Evolutionary conservation across 2,113 vertebrate genomes (phyloP), one percentile per base, ranked within the genome.

Genomic region (Dascyllus trimaculatus): DNA sequence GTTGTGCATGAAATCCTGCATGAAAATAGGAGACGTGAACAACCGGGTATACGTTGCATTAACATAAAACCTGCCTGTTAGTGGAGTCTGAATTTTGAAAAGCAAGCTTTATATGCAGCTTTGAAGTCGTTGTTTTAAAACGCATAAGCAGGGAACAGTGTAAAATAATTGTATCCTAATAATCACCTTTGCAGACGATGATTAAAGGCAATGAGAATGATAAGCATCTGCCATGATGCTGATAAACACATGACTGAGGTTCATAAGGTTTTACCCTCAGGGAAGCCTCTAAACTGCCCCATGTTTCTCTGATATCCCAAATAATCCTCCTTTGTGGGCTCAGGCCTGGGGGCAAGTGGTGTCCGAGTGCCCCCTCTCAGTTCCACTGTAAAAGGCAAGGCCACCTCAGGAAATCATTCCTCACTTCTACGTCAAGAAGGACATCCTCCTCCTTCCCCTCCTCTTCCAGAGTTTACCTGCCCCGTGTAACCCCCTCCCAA

Each of bases 391-490:
- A 78, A 74, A 80, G 75, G 59, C 0, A 46, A 57, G 65, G 61
- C 74, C 76, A 46, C 40, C 64, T 77, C 26, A 45, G 82, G 86
- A 91, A 93, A 84, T 83, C 89, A 81, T 48, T 71, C 81, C 80
- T 91, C 86, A 67, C 75, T 63, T 85, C 69, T 75, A 65, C 86
- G 89, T 88, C 89, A 91, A 92, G 82, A 89, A 88, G 91, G 85
- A 92, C 90, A 90, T 90, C 87, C 89, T 92, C 82, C 63, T 85
- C 69, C 53, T 29, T 62, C 49, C 32, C 51, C 78, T 46, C 57
- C 81, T 59, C 38, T 58, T 57, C 9, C 43, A 63, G 38, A 60
- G 66, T 80, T 78, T 69, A 76, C 78, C 75, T 69, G 72, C 77
- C 75, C 82, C 62, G 51, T 25, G 11, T 38, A 24, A 73, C 45